Base-by-base conservation (phyloP, 1,140 invertebrate species). In the Drosophila mojavensis region DNA sequence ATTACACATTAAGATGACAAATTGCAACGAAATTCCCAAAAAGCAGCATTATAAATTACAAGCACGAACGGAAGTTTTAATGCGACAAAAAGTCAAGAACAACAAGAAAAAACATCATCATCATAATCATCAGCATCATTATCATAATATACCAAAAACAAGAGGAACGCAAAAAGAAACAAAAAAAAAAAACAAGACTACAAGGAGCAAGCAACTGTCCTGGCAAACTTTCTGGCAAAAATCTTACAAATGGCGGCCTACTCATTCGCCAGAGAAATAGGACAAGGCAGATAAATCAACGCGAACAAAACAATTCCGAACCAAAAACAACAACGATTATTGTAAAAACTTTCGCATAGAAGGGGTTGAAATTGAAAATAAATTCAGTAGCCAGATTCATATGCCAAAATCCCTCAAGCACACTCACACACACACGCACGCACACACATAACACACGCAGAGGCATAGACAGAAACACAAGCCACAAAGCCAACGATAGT, bases 41-140 rank as follows among this genome's bases (percentile, higher is more conserved):
- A 78, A 79, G 59, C 81, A 81, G 72, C 67, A 89, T 78, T 90
- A 89, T 89, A 89, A 89, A 89, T 89, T 89, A 89, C 75, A 84
- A 89, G 81, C 81, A 84, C 70, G 54, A 85, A 60, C 84, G 84
- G 84, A 89, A 89, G 84, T 89, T 89, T 84, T 89, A 89, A 81
- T 89, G 84, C 84, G 84, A 80, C 80, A 89, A 88, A 89, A 89
- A 81, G 85, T 81, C 74, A 89, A 88, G 81, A 75, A 69, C 74
- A 78, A 83, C 83, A 89, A 68, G 62, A 68, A 65, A 70, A 47
- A 58, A 5, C 43, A 54, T 17, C 54, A 58, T 33, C 56, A 41
- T 26, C 50, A 72, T 60, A 53, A 65, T 71, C 36, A 39, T 11
- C 36, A 39, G 54, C 53, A 65, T 71, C 10, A 39, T 39, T 13